A percentile compares a stretch with the other conserved stretches of the same genome.
Evolutionary conservation across 2,113 vertebrate genomes (phyloP).

Genomic region (Bombycilla garrulus): DNA sequence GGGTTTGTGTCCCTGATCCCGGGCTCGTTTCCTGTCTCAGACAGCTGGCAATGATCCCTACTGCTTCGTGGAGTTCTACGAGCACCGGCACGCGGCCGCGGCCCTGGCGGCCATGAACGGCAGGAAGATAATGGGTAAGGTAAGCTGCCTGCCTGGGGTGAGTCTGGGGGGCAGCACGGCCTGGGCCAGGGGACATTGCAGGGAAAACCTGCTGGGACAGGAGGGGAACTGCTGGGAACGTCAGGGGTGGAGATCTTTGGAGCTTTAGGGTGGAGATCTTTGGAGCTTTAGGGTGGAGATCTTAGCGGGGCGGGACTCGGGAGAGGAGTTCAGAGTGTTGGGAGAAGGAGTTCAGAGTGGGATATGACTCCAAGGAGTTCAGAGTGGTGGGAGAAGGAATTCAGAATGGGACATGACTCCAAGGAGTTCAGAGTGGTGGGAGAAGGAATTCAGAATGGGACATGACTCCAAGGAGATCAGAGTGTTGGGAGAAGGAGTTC

Average conservation of each 20-base stretch:
- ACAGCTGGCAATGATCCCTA: slow-evolving; percentile 97
- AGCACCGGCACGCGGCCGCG: slow-evolving; percentile 95
- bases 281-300: accelerated
- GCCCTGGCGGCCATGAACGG: slow-evolving; percentile 98
- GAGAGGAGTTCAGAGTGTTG: neutral
- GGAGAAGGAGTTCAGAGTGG: neutral
- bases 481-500: no score
- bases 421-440: neutral
- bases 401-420: no score
- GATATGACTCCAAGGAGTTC: no score
- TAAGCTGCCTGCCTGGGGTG: slow-evolving; percentile 87
- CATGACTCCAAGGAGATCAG: neutral
- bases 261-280: accelerated
- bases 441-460: neutral
- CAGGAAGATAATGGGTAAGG: slow-evolving; percentile 99
- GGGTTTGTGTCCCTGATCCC: no score
- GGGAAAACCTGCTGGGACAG: neutral
- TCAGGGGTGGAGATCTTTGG: accelerated
- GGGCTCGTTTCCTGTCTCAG: slow-evolving; percentile 57
- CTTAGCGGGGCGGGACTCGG: accelerated
- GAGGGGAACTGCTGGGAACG: neutral
- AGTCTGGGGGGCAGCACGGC: slow-evolving; percentile 55
- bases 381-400: neutral
- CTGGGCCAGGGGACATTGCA: neutral
- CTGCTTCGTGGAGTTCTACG: slow-evolving; percentile 98